phyloP scores from a whole-genome alignment of 2,888 invertebrate species.

The Lepidocyrtinus sp. region DNA sequence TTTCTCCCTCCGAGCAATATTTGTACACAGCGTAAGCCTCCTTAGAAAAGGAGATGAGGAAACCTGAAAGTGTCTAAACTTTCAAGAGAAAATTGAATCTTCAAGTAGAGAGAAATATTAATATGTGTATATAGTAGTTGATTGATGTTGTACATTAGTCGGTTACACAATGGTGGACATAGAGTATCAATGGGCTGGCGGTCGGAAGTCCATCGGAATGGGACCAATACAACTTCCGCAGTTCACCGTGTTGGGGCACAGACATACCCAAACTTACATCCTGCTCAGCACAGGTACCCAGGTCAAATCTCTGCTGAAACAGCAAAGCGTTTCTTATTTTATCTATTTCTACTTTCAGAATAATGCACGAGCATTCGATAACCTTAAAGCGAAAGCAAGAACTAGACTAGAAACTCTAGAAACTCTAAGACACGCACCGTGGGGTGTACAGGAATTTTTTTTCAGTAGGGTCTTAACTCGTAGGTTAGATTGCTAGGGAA shows the following conservation, averaged over 20 bases:
- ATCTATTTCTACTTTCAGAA: conserved; percentile 33
- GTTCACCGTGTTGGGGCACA: conserved; percentile 96
- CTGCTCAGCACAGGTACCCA: conserved; percentile 94
- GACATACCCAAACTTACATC: conserved; percentile 94
- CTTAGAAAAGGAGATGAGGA: not conserved
- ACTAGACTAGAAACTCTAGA: too few relatives aligned
- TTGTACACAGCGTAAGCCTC: too few relatives aligned
- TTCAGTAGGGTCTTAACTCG: too few relatives aligned
- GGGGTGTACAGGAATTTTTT: too few relatives aligned
- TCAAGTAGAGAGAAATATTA: not conserved
- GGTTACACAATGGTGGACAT: conserved; percentile 98
- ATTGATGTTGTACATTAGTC: conserved; percentile 77
- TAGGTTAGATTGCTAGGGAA: too few relatives aligned
- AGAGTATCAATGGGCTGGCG: conserved; percentile 96
- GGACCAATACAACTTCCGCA: conserved; percentile 96
- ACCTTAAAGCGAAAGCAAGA: too few relatives aligned
- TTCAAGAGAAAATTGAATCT: not conserved
- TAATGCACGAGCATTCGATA: too few relatives aligned
- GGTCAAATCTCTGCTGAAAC: conserved; percentile 59
- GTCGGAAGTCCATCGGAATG: conserved; percentile 94
- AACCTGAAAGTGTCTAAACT: too few relatives aligned
- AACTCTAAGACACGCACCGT: too few relatives aligned
- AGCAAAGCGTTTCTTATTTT: conserved; percentile 56
- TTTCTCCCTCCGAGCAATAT: too few relatives aligned
- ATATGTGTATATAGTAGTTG: conserved; percentile 49